Conservation (phyloP, 1,140 invertebrate species). For the Drosophila neocordata region DNA sequence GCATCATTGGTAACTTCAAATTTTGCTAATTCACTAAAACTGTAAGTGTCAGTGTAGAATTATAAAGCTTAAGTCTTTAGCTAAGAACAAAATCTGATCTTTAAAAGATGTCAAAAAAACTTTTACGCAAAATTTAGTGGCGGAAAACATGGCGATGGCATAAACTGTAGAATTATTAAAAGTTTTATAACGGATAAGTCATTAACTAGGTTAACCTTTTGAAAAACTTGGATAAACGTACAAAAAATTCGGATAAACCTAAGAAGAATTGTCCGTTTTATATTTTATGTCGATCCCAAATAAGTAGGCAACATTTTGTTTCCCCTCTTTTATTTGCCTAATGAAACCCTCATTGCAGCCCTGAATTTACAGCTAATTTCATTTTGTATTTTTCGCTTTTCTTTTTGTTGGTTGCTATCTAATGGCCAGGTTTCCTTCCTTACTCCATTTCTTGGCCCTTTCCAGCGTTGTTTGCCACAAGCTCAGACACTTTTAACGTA, state of each 20-base stretch:
- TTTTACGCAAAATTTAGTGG: no score
- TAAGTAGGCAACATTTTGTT: conserved; percentile 44
- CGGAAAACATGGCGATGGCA: no score
- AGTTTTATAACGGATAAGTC: neutral
- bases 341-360: conserved; percentile 56
- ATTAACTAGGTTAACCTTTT: no score
- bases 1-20: neutral
- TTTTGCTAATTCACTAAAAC: neutral
- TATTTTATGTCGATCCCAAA: neutral
- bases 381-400: conserved; percentile 29
- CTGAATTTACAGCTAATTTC: conserved; percentile 55
- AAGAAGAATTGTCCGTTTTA: neutral
- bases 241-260: no score
- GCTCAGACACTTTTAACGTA: conserved; percentile 42
- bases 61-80: no score
- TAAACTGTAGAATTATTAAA: neutral
- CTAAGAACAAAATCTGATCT: no score
- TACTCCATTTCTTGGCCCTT: neutral
- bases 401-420: neutral
- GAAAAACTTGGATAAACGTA: no score
- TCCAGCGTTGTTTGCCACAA: neutral
- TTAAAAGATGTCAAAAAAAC: no score
- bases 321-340: conserved; percentile 9
- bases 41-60: no score
- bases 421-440: neutral